Evolutionary conservation across 2,113 vertebrate genomes (phyloP).

Genomic region (human (Homo sapiens)): DNA sequence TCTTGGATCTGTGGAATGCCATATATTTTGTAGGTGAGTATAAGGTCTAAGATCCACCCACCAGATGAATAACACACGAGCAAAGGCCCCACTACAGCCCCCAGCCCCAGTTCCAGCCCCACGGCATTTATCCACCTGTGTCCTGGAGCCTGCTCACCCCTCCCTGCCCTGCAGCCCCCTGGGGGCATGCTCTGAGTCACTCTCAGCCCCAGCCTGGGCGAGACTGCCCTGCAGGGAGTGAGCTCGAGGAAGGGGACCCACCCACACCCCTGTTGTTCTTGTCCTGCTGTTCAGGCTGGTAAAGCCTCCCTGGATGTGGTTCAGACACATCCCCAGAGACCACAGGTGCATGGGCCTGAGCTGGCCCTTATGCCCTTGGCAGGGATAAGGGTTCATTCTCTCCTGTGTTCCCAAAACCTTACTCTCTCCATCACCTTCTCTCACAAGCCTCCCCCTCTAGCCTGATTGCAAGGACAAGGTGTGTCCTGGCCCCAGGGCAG

Average conservation of each 20-base stretch:
- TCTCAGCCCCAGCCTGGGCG: not conserved
- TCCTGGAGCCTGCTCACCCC: not conserved
- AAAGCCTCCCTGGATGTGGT: no score
- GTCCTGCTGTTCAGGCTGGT: not conserved
- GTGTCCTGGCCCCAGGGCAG: not conserved
- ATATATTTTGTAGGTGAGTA: not conserved
- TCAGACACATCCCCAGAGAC: accelerated
- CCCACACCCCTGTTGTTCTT: not conserved
- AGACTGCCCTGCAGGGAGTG: not conserved
- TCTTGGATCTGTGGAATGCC: not conserved
- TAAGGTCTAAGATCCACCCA: not conserved
- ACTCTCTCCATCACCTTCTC: not conserved
- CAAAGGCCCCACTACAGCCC: not conserved
- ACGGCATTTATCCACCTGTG: not conserved
- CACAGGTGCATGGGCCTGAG: not conserved
- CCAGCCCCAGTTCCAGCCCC: accelerated
- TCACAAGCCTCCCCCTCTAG: not conserved
- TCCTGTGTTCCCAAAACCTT: not conserved
- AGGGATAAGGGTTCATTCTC: not conserved
- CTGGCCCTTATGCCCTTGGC: no score
- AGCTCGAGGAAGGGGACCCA: not conserved
- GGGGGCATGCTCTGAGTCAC: not conserved
- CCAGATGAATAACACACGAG: not conserved
- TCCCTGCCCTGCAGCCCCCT: not conserved
- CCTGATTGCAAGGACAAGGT: not conserved